Evolutionary conservation across 2,113 vertebrate species (phyloP).

Genomic region (Passer domesticus): DNA sequence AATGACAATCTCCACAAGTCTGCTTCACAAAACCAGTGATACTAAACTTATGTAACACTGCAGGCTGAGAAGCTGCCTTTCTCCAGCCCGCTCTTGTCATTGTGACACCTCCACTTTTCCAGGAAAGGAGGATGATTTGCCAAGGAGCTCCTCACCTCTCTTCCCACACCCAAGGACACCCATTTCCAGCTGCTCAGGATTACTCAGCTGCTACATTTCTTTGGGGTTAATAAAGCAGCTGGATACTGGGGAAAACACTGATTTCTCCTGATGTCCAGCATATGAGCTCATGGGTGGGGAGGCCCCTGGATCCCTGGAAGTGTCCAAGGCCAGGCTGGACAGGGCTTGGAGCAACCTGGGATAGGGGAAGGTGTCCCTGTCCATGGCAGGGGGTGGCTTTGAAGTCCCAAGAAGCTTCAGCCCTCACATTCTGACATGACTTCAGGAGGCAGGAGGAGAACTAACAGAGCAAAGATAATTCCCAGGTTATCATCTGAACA

Average conservation of each 20-base stretch:
- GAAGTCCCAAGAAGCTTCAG: neutral
- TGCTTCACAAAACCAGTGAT: neutral
- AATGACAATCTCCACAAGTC: neutral
- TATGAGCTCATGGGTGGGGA: neutral
- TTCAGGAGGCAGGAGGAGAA: neutral
- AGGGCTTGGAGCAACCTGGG: rapidly evolving
- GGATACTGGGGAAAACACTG: neutral
- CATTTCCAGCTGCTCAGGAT: neutral
- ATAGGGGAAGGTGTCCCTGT: rapidly evolving
- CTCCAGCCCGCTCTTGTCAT: neutral
- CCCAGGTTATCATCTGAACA: neutral
- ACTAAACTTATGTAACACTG: neutral
- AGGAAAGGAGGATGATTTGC: neutral
- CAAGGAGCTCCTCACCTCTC: neutral
- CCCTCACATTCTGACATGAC: neutral
- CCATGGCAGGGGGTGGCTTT: neutral
- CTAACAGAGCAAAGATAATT: neutral
- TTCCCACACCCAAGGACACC: neutral
- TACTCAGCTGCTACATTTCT: neutral
- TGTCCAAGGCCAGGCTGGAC: rapidly evolving
- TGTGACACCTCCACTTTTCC: neutral
- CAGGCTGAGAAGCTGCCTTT: neutral
- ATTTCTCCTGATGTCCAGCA: neutral
- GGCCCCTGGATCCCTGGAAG: neutral
- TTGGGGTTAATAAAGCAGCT: neutral